Percentiles rank a stretch among this genome's conserved stretches.
Conservation (phyloP, 2,113 vertebrate genomes). For the Eurypyga helias region DNA sequence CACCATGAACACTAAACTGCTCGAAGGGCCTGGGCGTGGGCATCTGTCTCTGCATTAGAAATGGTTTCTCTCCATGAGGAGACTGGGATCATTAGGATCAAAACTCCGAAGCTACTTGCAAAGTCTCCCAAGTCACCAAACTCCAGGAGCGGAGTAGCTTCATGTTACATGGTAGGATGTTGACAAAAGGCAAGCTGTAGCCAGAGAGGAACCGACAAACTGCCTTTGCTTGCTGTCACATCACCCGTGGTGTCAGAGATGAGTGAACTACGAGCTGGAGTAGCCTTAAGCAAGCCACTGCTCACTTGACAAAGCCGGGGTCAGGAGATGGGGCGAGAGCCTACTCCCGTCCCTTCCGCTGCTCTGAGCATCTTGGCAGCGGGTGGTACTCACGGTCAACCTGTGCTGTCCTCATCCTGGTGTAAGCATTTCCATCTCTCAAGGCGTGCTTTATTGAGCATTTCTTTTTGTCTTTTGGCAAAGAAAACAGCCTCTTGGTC, state of each 20-base stretch:
- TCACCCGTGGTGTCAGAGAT: not conserved
- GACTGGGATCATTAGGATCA: not conserved
- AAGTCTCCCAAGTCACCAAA: not conserved
- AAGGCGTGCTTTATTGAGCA: not conserved
- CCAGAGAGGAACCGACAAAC: not conserved
- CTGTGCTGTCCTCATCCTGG: not conserved
- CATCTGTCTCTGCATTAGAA: not conserved
- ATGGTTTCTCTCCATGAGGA: not conserved
- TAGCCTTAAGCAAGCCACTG: not conserved
- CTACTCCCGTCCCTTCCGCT: not conserved
- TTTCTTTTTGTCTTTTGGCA: not conserved
- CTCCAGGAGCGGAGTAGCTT: not conserved
- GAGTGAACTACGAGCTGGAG: not conserved
- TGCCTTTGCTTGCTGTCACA: not conserved
- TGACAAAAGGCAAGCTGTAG: not conserved
- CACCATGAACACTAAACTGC: not conserved
- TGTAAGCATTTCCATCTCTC: not conserved
- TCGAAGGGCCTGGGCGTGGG: not conserved
- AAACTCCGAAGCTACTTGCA: not conserved
- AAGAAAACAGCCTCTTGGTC: not conserved
- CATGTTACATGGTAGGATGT: fast-evolving
- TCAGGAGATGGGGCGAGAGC: not conserved
- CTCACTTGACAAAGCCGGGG: not conserved
- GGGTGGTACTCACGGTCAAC: not conserved
- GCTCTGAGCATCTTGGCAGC: not conserved